Evolutionary conservation across 2,888 invertebrate genomes (phyloP), one percentile per base, ranked within the genome.

Genomic region (Phania funesta): DNA sequence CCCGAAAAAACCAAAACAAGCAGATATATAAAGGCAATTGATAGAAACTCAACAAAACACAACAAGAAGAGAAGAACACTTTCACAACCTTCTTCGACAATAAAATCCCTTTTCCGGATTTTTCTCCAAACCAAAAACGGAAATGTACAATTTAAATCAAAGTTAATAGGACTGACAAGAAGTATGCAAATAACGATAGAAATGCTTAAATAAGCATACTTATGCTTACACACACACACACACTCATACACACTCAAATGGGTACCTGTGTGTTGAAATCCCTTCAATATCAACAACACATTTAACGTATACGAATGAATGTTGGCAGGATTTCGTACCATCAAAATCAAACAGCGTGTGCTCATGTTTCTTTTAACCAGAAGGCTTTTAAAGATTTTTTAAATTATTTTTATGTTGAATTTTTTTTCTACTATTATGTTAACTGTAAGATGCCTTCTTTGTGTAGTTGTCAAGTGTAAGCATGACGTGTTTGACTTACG

Each of bases 281-380:
- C 20, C 35, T 65, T 44, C 0, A 13, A 18, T n/a, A n/a, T n/a
- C 13, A 35, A 26, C 24, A 26, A 18, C 9, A 26, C 8, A 18
- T 44, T 38, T 1, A 29, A 0, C 52, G 16, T 11, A 8, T 22
- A 13, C 11, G 46, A 13, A 16, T 4, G 18, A 20, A 5, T 38
- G n/a, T 48, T 62, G n/a, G 8, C 13, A 11, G 16, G 9, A 46
- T 22, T 22, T 52, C 13, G 13, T 35, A 16, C 60, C 50, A 60
- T 58, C 38, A 64, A 56, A 71, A 48, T 56, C 56, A 71, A 78
- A 20, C 38, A 56, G 3, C 48, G 48, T 71, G 41, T 64, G 8
- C 24, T 54, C 56, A 70, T 64, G 56, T 58, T 64, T 56, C 48
- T 71, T 62, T 18, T 56, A 77, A 50, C 26, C 78, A 78, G 50